Evolutionary conservation across 1,140 invertebrate species (phyloP).

Genomic region (Ceratina australensis): DNA sequence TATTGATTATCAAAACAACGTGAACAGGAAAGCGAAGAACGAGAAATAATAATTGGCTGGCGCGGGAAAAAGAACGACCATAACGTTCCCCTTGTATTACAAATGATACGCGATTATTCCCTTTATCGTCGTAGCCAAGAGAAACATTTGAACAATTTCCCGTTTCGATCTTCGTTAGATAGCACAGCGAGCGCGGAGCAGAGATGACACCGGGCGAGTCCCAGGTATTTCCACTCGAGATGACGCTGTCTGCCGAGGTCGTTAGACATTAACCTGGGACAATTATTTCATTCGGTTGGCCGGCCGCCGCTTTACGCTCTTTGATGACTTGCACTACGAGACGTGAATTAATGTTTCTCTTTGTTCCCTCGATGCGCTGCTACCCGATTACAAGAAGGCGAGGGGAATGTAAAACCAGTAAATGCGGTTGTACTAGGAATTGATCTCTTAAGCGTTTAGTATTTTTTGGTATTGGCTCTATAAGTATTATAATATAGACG

Average conservation of each 20-base stretch:
- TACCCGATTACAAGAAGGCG: background rate
- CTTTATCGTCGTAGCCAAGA: background rate
- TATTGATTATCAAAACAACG: slow-evolving; percentile 35
- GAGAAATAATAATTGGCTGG: slow-evolving; percentile 12
- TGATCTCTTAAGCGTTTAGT: no score
- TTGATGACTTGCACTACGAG: slow-evolving; percentile 45
- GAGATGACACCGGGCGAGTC: background rate
- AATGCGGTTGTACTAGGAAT: slow-evolving; percentile 23
- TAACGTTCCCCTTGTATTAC: slow-evolving; percentile 12
- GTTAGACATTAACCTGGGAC: slow-evolving; percentile 32
- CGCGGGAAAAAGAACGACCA: slow-evolving; percentile 20
- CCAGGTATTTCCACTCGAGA: slow-evolving; percentile 33
- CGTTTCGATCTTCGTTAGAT: slow-evolving; percentile 3
- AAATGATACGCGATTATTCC: slow-evolving; percentile 26
- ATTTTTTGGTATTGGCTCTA: no score
- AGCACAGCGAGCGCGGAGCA: no score
- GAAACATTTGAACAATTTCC: slow-evolving; percentile 24
- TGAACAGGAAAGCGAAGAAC: background rate
- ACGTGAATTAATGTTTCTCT: slow-evolving; percentile 42
- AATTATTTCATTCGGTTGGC: slow-evolving; percentile 39
- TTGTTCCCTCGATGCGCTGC: background rate
- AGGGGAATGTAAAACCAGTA: slow-evolving; percentile 1
- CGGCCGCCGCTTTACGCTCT: slow-evolving; percentile 6
- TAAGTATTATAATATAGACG: no score
- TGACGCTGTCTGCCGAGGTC: slow-evolving; percentile 6